Base-by-base conservation (phyloP, 2,113 vertebrate species). In the Eublepharis macularius region DNA sequence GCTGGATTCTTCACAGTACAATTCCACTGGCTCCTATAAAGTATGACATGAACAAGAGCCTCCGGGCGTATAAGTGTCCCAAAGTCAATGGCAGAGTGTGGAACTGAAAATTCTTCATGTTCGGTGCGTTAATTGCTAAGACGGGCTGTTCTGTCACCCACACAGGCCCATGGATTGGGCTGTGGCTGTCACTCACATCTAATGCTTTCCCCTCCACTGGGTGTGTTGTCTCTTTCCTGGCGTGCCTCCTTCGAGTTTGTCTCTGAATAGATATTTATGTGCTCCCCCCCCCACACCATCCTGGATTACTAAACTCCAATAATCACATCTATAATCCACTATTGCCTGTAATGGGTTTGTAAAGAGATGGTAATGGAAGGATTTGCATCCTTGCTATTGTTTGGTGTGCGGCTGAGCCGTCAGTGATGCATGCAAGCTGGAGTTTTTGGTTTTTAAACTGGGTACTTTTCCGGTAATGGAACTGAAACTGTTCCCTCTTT, bases 301-400 rank as follows among this genome's bases (percentile, higher is more conserved):
- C 70, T 70, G 74, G 54, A 16, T 76, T 84, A 66, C 43, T 49
- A 39, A 83, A 83, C 82, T 76, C 82, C 24, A 9, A 68, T 76
- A 84, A 68, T 84, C 82, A 49, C 73, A 39, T 76, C 57, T 76
- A 47, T 84, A 84, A 84, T 85, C 82, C 6, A 76, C 77, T 0
- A 32, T 73, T 66, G 74, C 60, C 51, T 2, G 16, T 1, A 21
- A 68, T 69, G 78, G 41, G 45, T 60, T 72, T 60, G 49, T 76
- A 77, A 80, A 74, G 80, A 32, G 32, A n/a, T 4, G 1, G 9
- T 0, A 36, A 4, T 0, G 70, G 73, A 79, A 41, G 75, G 76
- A 63, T 24, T 57, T 3, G 12, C n/a, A 43, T 17, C 24, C 45
- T 74, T 69, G 3, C 0, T 1, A 51, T 57, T 76, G 74, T 76